Evolutionary conservation across 2,888 invertebrate species (phyloP).

Genomic region (Plebejus anna): DNA sequence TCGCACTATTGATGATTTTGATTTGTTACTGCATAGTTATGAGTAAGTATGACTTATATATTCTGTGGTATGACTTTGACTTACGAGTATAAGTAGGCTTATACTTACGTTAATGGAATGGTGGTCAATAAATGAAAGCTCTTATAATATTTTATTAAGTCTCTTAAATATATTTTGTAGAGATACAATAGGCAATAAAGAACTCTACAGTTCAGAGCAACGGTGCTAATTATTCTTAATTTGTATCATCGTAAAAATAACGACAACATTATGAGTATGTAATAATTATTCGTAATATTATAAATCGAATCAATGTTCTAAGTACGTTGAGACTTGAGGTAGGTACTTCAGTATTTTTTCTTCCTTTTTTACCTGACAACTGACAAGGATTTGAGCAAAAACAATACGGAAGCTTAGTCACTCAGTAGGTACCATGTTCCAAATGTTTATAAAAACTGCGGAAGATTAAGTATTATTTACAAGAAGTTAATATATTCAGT

Average conservation of each 20-base stretch:
- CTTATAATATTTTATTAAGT: no score
- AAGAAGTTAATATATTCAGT: conserved; percentile 20
- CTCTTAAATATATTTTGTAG: no score
- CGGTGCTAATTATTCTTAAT: no score
- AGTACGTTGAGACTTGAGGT: not conserved
- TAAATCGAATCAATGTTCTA: not conserved
- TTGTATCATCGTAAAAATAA: no score
- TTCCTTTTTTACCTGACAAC: conserved; percentile 8
- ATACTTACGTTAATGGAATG: no score
- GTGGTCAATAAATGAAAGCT: no score
- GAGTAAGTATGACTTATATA: no score
- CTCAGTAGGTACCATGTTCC: conserved; percentile 3
- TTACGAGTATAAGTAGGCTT: no score
- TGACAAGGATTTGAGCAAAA: conserved; percentile 8
- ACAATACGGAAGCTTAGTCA: conserved; percentile 26
- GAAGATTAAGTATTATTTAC: conserved; percentile 16
- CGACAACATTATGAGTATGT: no score
- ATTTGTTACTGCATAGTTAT: not conserved
- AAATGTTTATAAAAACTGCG: conserved; percentile 23
- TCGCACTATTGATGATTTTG: not conserved
- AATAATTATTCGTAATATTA: not conserved
- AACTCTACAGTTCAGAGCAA: no score
- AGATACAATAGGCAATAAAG: no score
- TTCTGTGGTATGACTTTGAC: no score
- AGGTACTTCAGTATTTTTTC: not conserved